Conservation (phyloP, 2,113 vertebrate species). For the Onychorhynchus coronatus region DNA sequence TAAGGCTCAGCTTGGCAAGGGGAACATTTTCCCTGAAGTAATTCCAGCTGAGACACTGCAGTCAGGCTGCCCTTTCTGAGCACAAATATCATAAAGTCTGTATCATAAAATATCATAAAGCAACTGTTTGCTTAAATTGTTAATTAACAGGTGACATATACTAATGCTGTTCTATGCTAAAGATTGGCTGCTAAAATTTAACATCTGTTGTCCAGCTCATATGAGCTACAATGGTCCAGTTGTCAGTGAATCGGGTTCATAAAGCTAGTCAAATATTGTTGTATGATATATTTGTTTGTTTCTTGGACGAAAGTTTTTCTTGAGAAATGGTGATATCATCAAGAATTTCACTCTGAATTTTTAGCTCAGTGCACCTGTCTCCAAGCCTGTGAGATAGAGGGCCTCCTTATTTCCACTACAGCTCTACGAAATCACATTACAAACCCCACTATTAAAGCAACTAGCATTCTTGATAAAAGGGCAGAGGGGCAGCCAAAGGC, state of each 20-base stretch:
- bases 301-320: constrained; percentile 20
- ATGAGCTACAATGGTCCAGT: not conserved
- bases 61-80: not conserved
- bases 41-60: not conserved
- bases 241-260: not conserved
- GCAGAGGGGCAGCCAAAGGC: not conserved
- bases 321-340: not conserved
- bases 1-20: not conserved
- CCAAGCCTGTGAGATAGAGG: not conserved
- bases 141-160: not conserved
- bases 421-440: not conserved
- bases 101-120: not conserved
- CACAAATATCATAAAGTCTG: not conserved
- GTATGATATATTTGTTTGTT: not conserved
- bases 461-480: not conserved
- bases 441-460: not conserved
- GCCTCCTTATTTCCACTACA: not conserved
- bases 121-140: not conserved
- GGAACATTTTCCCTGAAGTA: not conserved
- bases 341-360: not conserved
- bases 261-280: constrained; percentile 25
- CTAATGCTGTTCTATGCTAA: not conserved
- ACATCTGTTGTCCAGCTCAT: not conserved
- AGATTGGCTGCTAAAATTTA: not conserved
- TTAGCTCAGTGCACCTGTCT: not conserved